Base-by-base conservation (phyloP, 2,113 vertebrate genomes). In the Callocephalon fimbriatum region DNA sequence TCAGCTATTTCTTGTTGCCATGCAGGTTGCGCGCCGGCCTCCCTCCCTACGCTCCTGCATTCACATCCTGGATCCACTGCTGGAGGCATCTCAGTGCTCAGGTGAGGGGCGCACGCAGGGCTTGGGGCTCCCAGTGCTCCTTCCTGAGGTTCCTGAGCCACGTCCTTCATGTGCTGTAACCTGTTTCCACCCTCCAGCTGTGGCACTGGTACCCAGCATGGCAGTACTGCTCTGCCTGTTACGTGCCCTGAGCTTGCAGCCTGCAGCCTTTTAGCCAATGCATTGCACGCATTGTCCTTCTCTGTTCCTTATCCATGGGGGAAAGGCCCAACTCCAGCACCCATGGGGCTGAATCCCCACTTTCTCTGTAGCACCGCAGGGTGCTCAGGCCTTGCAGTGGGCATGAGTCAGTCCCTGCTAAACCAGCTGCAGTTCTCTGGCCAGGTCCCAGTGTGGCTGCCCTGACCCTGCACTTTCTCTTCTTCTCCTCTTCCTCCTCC, bases 21-120 rank as follows among this genome's bases (percentile, higher is more conserved):
- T 56, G 65, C 96, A 99, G 99, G 71, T 97, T 99, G 88, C 98
- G 97, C 15, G 99, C 98, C 0, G 99, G 99, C 61, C 98, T 99
- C 53, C 98, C 98, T 84, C 99, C 99, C 21, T 98, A 98, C 4
- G 98, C 98, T 77, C 99, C 99, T 0, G 89, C 96, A 26, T 99
- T 99, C 86, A 95, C 95, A 8, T 99, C 99, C 82, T 99, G 99
- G 99, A 96, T 99, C 86, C 98, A 99, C 68, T 99, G 99, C 92
- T 99, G 99, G 99, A 98, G 96, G 84, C 98, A 99, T 61, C 98
- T 99, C 92, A 98, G 98, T 31, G 92, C 97, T 82, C 98, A 98
- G 98, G 98, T 98, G 90, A 98, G 97, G 88, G 40, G 50, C 65
- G 63, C n/a, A 4, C 3, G 0, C 2, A 0, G 75, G 40, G 16